phyloP scores from a whole-genome alignment of 2,797 vertebrate species.

The Tenualosa thibaudeaui region DNA sequence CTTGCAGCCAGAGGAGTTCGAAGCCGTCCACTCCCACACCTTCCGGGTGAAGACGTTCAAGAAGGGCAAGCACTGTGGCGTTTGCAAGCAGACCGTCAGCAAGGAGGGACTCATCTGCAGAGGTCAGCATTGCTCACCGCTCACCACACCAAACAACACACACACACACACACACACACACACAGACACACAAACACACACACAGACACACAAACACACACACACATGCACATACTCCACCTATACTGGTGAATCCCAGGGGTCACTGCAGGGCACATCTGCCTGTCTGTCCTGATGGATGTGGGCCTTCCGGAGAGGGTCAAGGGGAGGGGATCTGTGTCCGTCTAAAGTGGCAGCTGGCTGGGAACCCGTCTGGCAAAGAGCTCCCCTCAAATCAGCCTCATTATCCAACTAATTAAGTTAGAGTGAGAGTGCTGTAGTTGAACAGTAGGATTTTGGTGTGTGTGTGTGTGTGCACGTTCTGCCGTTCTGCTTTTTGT shows the following conservation, averaged over 20 bases:
- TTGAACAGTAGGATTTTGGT: not conserved
- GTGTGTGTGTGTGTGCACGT: not conserved
- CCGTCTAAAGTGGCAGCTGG: conserved; percentile 13
- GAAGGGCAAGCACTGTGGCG: conserved; percentile 89
- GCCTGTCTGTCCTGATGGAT: conserved; percentile 10
- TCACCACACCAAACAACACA: not conserved
- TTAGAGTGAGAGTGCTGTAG: not conserved
- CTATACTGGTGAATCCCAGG: conserved; percentile 14
- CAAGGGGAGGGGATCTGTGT: not conserved
- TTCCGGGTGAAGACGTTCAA: conserved; percentile 95
- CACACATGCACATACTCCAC: conserved; percentile 4
- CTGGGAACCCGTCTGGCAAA: conserved; percentile 3
- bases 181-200: not conserved
- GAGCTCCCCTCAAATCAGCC: not conserved
- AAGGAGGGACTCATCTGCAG: conserved; percentile 91
- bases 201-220: not conserved
- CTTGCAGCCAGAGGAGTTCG: conserved; percentile 88
- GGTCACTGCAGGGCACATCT: not conserved
- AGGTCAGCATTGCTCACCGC: conserved; percentile 75
- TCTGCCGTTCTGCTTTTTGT: not conserved
- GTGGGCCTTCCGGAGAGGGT: not conserved
- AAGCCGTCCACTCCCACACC: conserved; percentile 84
- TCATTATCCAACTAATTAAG: not conserved
- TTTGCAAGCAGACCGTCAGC: conserved; percentile 88
- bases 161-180: not conserved